phyloP scores from a whole-genome alignment of 2,113 vertebrate species.

The Choloepus hoffmanni region DNA sequence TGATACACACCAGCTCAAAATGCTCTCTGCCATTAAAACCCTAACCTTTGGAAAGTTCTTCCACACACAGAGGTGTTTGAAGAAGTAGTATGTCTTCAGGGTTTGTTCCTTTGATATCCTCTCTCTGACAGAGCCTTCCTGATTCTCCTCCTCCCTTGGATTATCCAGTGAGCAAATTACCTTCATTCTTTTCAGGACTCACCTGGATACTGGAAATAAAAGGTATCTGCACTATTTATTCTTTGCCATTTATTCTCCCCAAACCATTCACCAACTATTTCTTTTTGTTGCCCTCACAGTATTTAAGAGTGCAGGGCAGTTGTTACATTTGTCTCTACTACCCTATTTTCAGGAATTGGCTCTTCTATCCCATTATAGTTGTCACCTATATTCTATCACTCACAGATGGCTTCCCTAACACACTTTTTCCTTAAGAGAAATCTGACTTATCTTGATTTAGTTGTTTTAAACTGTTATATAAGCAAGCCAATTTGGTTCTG shows the following conservation, averaged over 20 bases:
- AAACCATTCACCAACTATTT: too few relatives aligned
- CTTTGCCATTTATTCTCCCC: neutral
- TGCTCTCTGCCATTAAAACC: neutral
- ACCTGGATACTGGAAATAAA: neutral
- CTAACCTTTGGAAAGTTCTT: neutral
- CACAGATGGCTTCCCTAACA: neutral
- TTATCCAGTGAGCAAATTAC: neutral
- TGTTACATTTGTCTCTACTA: rapidly evolving
- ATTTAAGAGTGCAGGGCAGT: neutral
- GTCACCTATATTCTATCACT: neutral
- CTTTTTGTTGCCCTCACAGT: neutral
- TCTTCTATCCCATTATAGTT: rapidly evolving
- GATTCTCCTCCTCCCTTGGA: neutral
- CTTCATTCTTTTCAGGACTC: neutral
- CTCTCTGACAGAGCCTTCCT: neutral
- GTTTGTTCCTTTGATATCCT: neutral
- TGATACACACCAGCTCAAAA: rapidly evolving
- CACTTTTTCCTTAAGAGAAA: neutral
- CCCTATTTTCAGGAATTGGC: neutral
- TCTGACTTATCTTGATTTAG: slow-evolving; percentile 50
- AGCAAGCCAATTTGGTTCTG: slow-evolving; percentile 69
- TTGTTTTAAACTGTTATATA: slow-evolving; percentile 67
- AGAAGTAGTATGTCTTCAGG: too few relatives aligned
- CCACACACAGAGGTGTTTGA: rapidly evolving
- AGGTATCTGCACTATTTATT: neutral